phyloP scores from a whole-genome alignment of 1,140 invertebrate species.

The Drosophila repletoides region DNA sequence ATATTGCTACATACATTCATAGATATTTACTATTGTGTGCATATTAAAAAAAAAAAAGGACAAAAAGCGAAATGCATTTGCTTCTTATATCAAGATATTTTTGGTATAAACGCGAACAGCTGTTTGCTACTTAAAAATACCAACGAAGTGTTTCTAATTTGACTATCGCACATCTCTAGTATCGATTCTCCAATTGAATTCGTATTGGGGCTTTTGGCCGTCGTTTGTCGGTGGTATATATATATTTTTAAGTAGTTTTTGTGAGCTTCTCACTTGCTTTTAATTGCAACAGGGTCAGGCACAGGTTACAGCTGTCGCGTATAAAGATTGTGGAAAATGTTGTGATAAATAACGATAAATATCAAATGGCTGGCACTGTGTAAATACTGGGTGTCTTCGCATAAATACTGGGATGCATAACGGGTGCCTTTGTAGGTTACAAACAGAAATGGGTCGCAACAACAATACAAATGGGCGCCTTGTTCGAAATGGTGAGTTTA shows the following conservation, averaged over 20 bases:
- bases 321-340: constrained; percentile 1
- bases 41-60: too few species aligned
- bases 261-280: neutral
- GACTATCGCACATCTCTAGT: constrained; percentile 15
- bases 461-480: constrained; percentile 34
- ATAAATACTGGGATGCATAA: constrained; percentile 12
- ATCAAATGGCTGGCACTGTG: constrained; percentile 6
- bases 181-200: constrained; percentile 19
- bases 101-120: neutral
- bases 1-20: too few species aligned
- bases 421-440: constrained; percentile 26
- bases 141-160: neutral
- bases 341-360: neutral
- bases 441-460: constrained; percentile 48
- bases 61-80: too few species aligned
- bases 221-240: neutral
- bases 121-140: neutral
- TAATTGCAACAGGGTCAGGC: neutral
- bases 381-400: neutral
- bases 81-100: too few species aligned
- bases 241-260: constrained; percentile 13
- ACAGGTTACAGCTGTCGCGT: neutral
- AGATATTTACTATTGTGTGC: too few species aligned
- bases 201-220: constrained; percentile 12
- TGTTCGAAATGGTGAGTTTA: constrained; percentile 54